Conservation (phyloP, 2,113 vertebrate species). For the Triplophysa rosa region DNA sequence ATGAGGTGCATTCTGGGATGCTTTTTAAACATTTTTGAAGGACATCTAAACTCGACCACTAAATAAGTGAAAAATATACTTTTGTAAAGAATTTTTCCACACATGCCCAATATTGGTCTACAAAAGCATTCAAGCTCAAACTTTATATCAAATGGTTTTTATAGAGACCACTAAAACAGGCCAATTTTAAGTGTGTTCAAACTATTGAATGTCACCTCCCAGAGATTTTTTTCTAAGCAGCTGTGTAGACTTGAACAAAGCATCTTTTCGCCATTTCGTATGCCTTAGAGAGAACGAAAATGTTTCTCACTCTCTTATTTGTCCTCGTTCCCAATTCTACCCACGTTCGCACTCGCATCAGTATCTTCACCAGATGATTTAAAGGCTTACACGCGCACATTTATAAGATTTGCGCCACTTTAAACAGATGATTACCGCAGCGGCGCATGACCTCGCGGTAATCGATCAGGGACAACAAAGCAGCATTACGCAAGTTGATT, state of each 20-base stretch:
- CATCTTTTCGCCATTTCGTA: not conserved
- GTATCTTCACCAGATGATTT: constrained; percentile 7
- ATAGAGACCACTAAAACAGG: too few relatives aligned
- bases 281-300: not conserved
- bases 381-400: constrained; percentile 2
- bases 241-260: constrained; percentile 19
- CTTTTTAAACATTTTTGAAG: too few relatives aligned
- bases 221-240: not conserved
- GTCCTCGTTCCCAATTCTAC: constrained; percentile 7
- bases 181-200: not conserved
- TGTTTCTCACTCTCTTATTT: constrained; percentile 3
- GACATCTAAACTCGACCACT: too few relatives aligned
- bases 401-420: constrained; percentile 17
- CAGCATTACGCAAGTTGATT: constrained; percentile 50
- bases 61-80: too few relatives aligned
- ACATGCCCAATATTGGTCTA: too few relatives aligned
- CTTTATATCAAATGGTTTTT: too few relatives aligned
- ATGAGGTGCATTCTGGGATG: too few relatives aligned
- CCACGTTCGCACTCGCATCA: not conserved
- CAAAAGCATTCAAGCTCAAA: too few relatives aligned
- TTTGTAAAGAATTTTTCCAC: too few relatives aligned
- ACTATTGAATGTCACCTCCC: not conserved
- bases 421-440: constrained; percentile 22
- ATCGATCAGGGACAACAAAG: constrained; percentile 46
- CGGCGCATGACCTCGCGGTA: constrained; percentile 3